A percentile compares a stretch with the other conserved stretches of the same genome.
phyloP scores from a whole-genome alignment of 2,113 vertebrate species.

The Oceanites oceanicus region DNA sequence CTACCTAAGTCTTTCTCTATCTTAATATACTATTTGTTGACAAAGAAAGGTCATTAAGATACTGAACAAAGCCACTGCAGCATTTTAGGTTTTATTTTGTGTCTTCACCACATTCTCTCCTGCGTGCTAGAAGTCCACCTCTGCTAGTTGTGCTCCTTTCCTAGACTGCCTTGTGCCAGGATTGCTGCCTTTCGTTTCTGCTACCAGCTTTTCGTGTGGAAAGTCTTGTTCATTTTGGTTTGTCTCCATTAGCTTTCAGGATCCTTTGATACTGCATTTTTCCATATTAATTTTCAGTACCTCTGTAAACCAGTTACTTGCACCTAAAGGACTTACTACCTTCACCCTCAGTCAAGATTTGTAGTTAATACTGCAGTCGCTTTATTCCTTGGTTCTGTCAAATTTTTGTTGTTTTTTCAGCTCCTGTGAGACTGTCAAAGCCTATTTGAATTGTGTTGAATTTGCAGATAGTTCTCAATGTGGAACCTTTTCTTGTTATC shows the following conservation, averaged over 20 bases:
- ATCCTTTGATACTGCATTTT: background rate
- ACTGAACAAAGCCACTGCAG: background rate
- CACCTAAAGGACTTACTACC: background rate
- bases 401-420: background rate
- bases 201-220: background rate
- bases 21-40: background rate
- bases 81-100: background rate
- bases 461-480: background rate
- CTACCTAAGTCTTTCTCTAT: background rate
- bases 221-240: background rate
- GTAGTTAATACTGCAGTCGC: background rate
- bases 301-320: background rate
- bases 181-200: background rate
- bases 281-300: background rate
- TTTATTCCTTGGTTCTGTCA: background rate
- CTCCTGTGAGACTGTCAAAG: background rate
- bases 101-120: background rate
- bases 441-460: background rate
- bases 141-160: background rate
- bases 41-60: background rate
- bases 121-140: background rate
- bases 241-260: background rate
- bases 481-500: background rate
- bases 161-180: background rate
- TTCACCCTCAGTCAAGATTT: background rate